Base-by-base conservation (phyloP, 2,113 vertebrate species). In the Nanorana parkeri region DNA sequence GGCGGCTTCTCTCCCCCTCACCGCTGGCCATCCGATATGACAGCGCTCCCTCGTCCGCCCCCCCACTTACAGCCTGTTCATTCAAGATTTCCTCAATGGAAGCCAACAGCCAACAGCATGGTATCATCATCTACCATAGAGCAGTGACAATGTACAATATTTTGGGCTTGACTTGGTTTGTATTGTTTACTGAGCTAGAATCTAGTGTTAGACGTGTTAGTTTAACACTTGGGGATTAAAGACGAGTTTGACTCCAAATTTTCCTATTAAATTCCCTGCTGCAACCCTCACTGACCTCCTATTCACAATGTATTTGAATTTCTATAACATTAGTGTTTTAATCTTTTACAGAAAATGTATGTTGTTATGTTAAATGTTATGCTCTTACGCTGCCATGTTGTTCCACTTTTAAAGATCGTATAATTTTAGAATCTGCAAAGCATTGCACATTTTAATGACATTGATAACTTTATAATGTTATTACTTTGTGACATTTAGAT, bases 381-480 rank as follows among this genome's bases (percentile, higher is more conserved):
- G 3, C 17, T 28, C 36, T 36, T 36, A 51, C 24, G 20, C 8
- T 63, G 6, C 41, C 3, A 74, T 60, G 58, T 74, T n/a, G 51
- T 64, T 17, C 17, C 58, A n/a, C 85, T 87, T 90, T 91, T 87
- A 86, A 88, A 90, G 88, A 90, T 83, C 87, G 87, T 88, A 86
- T 84, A 87, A 89, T 90, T 93, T 90, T 88, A 91, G 87, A 87
- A 86, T 91, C 87, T 92, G 89, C 87, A 90, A 91, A 93, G 87
- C 85, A 77, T 83, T 83, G 86, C 85, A 89, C 68, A 90, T 89
- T 93, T 92, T 91, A 90, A 90, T 88, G 85, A 82, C 86, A 90
- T 92, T 88, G 89, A 88, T 91, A 91, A 92, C 92, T 92, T 91
- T 10, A 10, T 88, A 87, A 92, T 92, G 92, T 93, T 93, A 92